phyloP scores from a whole-genome alignment of 1,140 invertebrate genomes.

The Sitodiplosis mosellana region DNA sequence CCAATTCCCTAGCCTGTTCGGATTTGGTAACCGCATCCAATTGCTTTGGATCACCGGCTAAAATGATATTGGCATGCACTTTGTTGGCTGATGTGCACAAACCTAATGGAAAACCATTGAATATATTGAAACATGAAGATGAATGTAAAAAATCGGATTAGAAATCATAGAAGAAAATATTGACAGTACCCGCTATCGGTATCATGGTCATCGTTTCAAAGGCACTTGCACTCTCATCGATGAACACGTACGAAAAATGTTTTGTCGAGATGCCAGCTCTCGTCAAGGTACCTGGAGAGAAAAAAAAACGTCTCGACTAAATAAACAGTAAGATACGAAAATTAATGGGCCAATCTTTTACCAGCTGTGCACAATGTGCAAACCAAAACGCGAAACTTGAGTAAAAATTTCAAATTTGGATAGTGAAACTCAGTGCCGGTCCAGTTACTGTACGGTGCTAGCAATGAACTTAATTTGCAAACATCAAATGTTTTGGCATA shows the following conservation, averaged over 20 bases:
- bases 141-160: not conserved
- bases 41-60: constrained; percentile 72
- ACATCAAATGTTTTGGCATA: constrained; percentile 22
- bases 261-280: constrained; percentile 40
- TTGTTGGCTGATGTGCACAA: constrained; percentile 18
- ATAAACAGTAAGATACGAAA: no score
- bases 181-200: constrained; percentile 27
- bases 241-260: constrained; percentile 61
- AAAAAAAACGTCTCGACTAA: no score
- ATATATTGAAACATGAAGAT: no score
- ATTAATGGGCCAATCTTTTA: not conserved
- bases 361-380: constrained; percentile 13
- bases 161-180: not conserved
- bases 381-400: constrained; percentile 16
- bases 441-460: constrained; percentile 12
- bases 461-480: not conserved
- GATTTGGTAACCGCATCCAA: constrained; percentile 55
- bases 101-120: not conserved
- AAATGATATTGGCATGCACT: constrained; percentile 33
- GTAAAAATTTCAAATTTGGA: constrained; percentile 14
- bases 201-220: constrained; percentile 59
- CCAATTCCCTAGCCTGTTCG: constrained; percentile 25
- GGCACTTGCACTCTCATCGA: constrained; percentile 75
- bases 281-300: constrained; percentile 46
- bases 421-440: constrained; percentile 13